phyloP scores from a whole-genome alignment of 2,888 invertebrate species.

The Himalopsyche japonica region DNA sequence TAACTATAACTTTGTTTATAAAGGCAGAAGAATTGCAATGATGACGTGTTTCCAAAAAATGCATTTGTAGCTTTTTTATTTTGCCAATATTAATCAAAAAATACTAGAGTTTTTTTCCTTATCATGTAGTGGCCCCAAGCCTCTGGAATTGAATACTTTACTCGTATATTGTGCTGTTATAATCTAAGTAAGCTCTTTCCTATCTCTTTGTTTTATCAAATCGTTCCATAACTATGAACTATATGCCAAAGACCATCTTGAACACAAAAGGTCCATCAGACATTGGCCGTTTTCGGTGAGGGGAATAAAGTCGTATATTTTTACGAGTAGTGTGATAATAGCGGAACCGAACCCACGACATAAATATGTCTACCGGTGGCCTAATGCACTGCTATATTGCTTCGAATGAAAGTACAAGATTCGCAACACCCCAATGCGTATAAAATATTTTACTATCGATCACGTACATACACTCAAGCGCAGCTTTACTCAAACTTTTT shows the following conservation, averaged over 20 bases:
- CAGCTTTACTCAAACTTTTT: too few relatives aligned
- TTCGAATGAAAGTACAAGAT: background rate
- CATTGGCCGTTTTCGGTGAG: background rate
- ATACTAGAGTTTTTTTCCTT: too few relatives aligned
- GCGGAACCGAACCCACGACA: slow-evolving; percentile 3
- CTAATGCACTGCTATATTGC: background rate
- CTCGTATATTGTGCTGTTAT: too few relatives aligned
- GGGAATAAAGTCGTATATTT: slow-evolving; percentile 19
- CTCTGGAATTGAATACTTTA: too few relatives aligned
- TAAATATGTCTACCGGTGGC: slow-evolving; percentile 10
- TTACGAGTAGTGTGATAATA: slow-evolving; percentile 22
- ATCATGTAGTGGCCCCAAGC: too few relatives aligned
- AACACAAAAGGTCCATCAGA: background rate
- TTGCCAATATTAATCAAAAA: too few relatives aligned
- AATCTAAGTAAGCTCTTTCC: background rate
- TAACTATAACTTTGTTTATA: too few relatives aligned
- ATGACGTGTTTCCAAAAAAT: too few relatives aligned
- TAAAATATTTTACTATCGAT: background rate
- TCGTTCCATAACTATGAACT: background rate
- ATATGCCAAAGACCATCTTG: background rate
- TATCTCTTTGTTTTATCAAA: background rate
- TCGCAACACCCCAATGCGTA: background rate
- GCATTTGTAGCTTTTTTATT: too few relatives aligned
- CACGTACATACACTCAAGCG: background rate
- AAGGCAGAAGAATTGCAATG: too few relatives aligned